Conservation (phyloP, 2,797 vertebrate genomes). For the Chaenodraco wilsoni region DNA sequence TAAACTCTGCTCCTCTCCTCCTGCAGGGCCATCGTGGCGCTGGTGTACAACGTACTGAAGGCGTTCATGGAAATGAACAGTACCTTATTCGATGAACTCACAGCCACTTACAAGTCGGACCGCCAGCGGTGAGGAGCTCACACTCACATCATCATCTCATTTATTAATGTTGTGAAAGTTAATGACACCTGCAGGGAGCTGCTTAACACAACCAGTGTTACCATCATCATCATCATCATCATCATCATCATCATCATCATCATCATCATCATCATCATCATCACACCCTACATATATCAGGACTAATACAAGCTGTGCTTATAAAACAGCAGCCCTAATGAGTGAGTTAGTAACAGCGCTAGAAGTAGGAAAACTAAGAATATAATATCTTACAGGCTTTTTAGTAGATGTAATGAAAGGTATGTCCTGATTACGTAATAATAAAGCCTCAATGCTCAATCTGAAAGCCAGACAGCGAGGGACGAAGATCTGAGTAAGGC, state of each 20-base stretch:
- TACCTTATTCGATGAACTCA: slow-evolving; percentile 98
- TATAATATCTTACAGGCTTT: not conserved
- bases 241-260: not conserved
- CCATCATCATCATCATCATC: not conserved
- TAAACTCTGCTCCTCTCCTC: not conserved
- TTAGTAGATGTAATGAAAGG: not conserved
- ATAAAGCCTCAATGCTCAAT: not conserved
- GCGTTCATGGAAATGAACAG: slow-evolving; percentile 99
- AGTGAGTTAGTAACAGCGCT: not conserved
- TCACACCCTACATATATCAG: not conserved
- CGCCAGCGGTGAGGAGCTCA: slow-evolving; percentile 92
- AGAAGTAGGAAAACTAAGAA: not conserved
- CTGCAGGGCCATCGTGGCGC: slow-evolving; percentile 95
- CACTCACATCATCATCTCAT: not conserved
- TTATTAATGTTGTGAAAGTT: slow-evolving; percentile 6
- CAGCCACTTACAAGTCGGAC: slow-evolving; percentile 99
- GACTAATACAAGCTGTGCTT: not conserved
- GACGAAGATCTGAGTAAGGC: too few species aligned
- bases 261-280: not conserved
- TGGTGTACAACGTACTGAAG: slow-evolving; percentile 99
- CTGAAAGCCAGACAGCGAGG: too few species aligned
- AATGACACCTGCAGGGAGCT: slow-evolving; percentile 1
- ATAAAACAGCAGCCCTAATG: not conserved
- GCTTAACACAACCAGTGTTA: not conserved
- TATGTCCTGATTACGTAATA: not conserved